phyloP scores from a whole-genome alignment of 2,797 vertebrate species.

The Chelon labrosus region DNA sequence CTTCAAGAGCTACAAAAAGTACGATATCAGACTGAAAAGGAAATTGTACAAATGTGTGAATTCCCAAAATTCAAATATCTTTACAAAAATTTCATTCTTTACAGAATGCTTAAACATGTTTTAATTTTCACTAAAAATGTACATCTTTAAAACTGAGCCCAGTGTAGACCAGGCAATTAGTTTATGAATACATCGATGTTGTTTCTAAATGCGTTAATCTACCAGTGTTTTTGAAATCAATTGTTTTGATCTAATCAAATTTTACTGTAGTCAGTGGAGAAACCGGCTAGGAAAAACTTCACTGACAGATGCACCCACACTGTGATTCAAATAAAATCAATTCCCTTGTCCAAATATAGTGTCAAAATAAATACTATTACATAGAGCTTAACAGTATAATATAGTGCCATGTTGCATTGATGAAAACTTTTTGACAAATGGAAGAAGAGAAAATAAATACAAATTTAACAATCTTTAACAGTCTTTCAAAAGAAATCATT shows the following conservation, averaged over 20 bases:
- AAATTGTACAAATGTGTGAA: conserved; percentile 64
- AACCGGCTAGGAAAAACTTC: neutral
- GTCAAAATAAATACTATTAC: neutral
- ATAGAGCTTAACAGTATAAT: neutral
- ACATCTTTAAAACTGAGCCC: neutral
- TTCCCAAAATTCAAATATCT: conserved; percentile 4
- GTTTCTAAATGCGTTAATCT: conserved; percentile 9
- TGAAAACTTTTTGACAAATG: neutral
- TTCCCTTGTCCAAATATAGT: conserved; percentile 10
- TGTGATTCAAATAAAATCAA: conserved; percentile 36
- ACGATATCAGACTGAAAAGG: conserved; percentile 40
- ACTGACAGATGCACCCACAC: conserved; percentile 19
- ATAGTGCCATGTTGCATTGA: conserved; percentile 6
- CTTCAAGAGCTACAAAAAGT: conserved; percentile 42
- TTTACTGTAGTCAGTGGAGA: conserved; percentile 17
- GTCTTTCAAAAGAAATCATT: conserved; percentile 32
- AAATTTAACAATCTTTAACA: conserved; percentile 14
- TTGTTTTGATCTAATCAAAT: conserved; percentile 24
- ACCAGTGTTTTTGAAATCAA: neutral
- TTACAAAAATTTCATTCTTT: neutral
- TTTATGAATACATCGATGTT: conserved; percentile 8
- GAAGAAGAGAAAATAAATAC: conserved; percentile 1
- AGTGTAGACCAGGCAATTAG: neutral
- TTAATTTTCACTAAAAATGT: conserved; percentile 9
- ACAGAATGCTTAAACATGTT: conserved; percentile 12